These are phyloP conservation scores for Diadema setosum DNA, from an alignment of 35 echinoderm and acorn worm genomes.

Conservation along the genomic window DNA sequence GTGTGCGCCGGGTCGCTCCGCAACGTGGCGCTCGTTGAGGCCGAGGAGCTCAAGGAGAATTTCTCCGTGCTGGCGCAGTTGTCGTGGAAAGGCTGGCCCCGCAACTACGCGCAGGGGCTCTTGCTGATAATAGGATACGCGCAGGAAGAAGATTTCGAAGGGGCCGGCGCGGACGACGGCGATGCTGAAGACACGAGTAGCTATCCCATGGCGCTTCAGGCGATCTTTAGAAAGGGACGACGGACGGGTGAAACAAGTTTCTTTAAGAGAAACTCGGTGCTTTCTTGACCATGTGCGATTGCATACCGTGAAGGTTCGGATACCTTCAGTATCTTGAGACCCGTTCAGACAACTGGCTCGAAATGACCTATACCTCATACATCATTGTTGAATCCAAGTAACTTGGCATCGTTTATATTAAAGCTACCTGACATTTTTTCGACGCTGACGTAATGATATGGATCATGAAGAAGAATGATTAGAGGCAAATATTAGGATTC, in stretches of 20 bases:
- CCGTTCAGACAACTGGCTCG: too few species aligned
- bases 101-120: conserved; percentile 67
- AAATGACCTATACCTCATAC: too few species aligned
- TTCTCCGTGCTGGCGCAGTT: conserved; percentile 21
- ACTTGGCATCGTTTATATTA: too few species aligned
- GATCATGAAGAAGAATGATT: too few species aligned
- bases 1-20: conserved; percentile 24
- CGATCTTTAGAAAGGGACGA: not conserved
- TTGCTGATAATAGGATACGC: conserved; percentile 60
- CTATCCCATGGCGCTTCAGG: not conserved
- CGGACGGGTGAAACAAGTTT: not conserved
- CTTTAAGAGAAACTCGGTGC: not conserved
- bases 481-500: too few species aligned
- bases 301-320: too few species aligned
- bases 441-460: too few species aligned
- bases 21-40: not conserved
- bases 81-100: conserved; percentile 90
- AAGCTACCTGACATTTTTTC: too few species aligned
- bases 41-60: not conserved
- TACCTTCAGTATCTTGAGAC: too few species aligned
- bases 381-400: too few species aligned
- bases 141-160: not conserved
- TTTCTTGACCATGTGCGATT: too few species aligned
- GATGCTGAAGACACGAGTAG: not conserved
- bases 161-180: not conserved